Evolutionary conservation across 1,140 invertebrate species (phyloP).

Genomic region (Formica selysi): DNA sequence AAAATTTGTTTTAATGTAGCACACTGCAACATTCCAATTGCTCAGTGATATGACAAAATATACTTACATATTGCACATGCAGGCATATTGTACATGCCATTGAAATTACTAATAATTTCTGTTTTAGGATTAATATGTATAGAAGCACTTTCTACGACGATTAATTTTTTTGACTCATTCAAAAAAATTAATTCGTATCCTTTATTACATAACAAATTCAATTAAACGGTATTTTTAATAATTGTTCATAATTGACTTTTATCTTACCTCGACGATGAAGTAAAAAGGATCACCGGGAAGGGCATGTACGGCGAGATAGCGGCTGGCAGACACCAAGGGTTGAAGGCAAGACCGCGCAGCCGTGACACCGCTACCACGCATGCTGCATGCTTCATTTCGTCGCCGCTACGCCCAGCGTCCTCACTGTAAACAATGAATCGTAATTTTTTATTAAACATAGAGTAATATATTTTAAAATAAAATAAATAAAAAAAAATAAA

Average conservation of each 20-base stretch:
- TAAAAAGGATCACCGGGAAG: slow-evolving; percentile 89
- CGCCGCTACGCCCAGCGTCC: slow-evolving; percentile 86
- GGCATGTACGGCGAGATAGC: slow-evolving; percentile 89
- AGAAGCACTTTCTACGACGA: too few relatives aligned
- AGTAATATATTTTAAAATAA: too few relatives aligned
- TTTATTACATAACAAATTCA: neutral
- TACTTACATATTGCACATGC: too few relatives aligned
- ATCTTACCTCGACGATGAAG: slow-evolving; percentile 88
- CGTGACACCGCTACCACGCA: slow-evolving; percentile 87
- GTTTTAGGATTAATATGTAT: too few relatives aligned
- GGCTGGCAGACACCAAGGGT: slow-evolving; percentile 88
- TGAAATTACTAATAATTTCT: neutral
- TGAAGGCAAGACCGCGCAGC: slow-evolving; percentile 87
- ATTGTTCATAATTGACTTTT: neutral
- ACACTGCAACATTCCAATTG: too few relatives aligned
- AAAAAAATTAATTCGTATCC: neutral
- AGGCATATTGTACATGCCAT: neutral
- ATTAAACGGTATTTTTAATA: neutral
- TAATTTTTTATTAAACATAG: neutral
- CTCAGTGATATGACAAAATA: too few relatives aligned
- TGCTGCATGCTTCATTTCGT: slow-evolving; percentile 87
- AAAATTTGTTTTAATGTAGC: too few relatives aligned
- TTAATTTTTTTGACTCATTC: neutral
- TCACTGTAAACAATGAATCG: slow-evolving; percentile 78
- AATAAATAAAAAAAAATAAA: too few relatives aligned